These are phyloP conservation scores for Anguilla pacifica DNA, from an alignment of 2,797 vertebrate genomes.

Conservation along the genomic window DNA sequence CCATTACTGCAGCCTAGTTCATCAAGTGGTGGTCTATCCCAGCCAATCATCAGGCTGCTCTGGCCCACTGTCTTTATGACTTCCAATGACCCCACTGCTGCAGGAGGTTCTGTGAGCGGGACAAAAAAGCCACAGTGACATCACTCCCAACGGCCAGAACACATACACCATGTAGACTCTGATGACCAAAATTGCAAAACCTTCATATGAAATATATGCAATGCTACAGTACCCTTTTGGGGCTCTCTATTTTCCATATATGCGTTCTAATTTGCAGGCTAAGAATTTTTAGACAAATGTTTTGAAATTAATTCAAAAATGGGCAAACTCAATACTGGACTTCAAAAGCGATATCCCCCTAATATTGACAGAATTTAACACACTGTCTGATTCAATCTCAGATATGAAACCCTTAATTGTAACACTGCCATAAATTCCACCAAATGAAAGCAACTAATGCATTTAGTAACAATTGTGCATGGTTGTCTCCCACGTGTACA, in stretches of 20 bases:
- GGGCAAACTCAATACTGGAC: neutral
- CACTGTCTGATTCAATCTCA: neutral
- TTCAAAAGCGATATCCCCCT: neutral
- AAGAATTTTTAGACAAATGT: neutral
- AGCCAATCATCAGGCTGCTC: slow-evolving; percentile 67
- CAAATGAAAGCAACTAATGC: neutral
- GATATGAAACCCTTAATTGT: neutral
- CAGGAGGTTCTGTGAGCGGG: slow-evolving; percentile 58
- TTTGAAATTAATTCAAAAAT: neutral
- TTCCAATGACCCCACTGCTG: slow-evolving; percentile 61
- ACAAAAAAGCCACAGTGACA: slow-evolving; percentile 22
- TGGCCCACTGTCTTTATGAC: slow-evolving; percentile 67
- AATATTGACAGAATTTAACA: neutral
- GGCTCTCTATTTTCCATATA: neutral
- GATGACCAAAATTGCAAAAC: neutral
- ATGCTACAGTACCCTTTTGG: neutral
- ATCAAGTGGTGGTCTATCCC: slow-evolving; percentile 66
- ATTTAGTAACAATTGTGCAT: neutral
- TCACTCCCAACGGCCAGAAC: neutral
- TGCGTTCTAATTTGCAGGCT: neutral
- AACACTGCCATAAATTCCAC: neutral
- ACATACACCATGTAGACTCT: neutral
- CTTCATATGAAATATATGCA: neutral
- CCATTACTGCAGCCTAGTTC: slow-evolving; percentile 69
- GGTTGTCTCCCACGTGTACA: neutral